Conservation (phyloP, 1,140 invertebrate species). For the Drosophila sproati region DNA sequence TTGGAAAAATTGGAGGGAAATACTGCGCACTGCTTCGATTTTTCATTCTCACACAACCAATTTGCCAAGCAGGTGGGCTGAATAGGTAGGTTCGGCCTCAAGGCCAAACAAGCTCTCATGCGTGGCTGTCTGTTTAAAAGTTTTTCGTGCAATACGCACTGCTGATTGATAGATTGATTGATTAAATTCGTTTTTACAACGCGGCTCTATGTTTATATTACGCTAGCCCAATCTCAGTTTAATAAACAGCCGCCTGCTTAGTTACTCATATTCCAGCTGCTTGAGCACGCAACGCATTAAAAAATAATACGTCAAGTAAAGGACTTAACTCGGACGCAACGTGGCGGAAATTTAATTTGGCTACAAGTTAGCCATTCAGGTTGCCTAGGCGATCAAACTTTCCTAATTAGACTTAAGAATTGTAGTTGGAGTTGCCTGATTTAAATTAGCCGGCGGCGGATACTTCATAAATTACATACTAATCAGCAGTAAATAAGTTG, state of each 20-base stretch:
- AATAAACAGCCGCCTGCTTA: background rate
- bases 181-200: constrained; percentile 47
- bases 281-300: constrained; percentile 48
- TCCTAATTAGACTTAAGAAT: constrained; percentile 48
- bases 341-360: constrained; percentile 45
- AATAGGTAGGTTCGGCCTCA: background rate
- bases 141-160: constrained; percentile 39
- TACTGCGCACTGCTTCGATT: constrained; percentile 44
- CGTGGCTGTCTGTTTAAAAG: constrained; percentile 19
- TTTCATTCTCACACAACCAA: constrained; percentile 36
- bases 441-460: constrained; percentile 44
- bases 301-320: constrained; percentile 1
- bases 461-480: constrained; percentile 42
- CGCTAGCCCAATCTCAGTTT: background rate
- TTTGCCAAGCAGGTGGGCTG: constrained; percentile 12
- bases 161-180: constrained; percentile 65
- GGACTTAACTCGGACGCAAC: constrained; percentile 1
- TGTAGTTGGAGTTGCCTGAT: constrained; percentile 35
- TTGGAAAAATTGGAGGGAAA: constrained; percentile 9
- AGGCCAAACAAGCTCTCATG: constrained; percentile 15
- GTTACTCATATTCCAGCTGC: constrained; percentile 41
- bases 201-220: constrained; percentile 22
- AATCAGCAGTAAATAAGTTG: constrained; percentile 5
- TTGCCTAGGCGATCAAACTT: constrained; percentile 62
- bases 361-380: constrained; percentile 28